Conservation (phyloP, 2,113 vertebrate genomes). For the Carassius auratus region DNA sequence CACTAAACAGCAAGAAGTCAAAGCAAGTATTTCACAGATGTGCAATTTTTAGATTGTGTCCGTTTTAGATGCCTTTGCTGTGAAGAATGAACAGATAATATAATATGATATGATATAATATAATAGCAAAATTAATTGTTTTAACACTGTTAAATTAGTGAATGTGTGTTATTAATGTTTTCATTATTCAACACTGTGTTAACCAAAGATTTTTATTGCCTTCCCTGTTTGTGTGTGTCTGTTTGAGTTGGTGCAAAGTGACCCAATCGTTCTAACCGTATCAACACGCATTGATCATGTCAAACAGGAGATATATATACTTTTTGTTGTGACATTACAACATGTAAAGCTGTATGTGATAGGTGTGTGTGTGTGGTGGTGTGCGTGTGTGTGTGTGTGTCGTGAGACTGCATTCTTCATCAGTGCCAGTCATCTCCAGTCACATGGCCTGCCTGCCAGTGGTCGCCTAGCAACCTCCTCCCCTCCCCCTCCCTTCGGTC, state of each 20-base stretch:
- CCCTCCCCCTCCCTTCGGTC: background rate
- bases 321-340: background rate
- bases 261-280: background rate
- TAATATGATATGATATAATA: no score
- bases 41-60: no score
- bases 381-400: background rate
- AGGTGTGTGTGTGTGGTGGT: background rate
- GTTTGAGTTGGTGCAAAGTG: background rate
- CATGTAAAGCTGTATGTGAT: background rate
- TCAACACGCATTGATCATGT: background rate
- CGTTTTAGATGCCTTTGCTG: no score
- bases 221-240: background rate
- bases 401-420: constrained; percentile 41
- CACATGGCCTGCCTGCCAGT: constrained; percentile 48
- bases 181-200: background rate
- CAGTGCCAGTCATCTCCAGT: constrained; percentile 53
- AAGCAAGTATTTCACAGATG: no score
- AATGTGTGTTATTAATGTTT: background rate
- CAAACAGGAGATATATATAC: background rate
- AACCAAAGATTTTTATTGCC: background rate
- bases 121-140: background rate
- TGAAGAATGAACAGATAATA: no score
- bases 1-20: background rate
- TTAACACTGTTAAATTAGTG: background rate
- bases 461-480: constrained; percentile 56